Evolutionary conservation across 2,888 invertebrate genomes (phyloP), one percentile per base, ranked within the genome.

Genomic region (Mythimna loreyi): DNA sequence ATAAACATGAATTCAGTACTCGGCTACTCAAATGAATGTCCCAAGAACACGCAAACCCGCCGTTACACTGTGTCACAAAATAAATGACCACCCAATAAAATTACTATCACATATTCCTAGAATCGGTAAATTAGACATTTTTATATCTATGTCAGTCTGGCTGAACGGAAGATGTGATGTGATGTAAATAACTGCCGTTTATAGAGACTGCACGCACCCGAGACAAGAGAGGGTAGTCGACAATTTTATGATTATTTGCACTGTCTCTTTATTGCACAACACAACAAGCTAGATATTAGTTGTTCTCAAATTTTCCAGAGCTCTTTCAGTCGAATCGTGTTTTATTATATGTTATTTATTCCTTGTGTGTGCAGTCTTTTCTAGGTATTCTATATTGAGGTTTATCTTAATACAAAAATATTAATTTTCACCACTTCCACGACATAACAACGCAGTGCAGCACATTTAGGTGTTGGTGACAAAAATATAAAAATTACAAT

Each of bases 61-160:
- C 33, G 8, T 28, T 74, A 78, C 72, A 78, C 25, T 61, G 50
- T 25, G 33, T 9, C 49, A 3, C 50, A 43, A 67, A 71, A 63
- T 45, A 69, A 68, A 56, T 53, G 43, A 21, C 19, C 40, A 16
- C 68, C 16, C 30, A 19, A 47, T 47, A 23, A 50, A 56, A 65
- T 58, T 28, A 61, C 52, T 43, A 69, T 87, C 88, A 89, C 87
- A 89, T 86, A 90, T 86, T 85, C 82, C 83, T 73, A 78, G 76
- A 69, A 55, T 62, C 30, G 55, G 58, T 80, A 64, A 80, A 70
- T 65, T 71, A 71, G 67, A 70, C 57, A 70, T 67, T 74, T 56
- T 81, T 81, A 81, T 67, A 75, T 50, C 80, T 91, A 90, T 86
- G 81, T 92, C 92, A 93, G 92, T 92, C 92, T 89, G 91, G 75